A percentile compares a stretch with the other conserved stretches of the same genome.
phyloP scores from a whole-genome alignment of 2,113 vertebrate genomes.

The Atrichornis clamosus region DNA sequence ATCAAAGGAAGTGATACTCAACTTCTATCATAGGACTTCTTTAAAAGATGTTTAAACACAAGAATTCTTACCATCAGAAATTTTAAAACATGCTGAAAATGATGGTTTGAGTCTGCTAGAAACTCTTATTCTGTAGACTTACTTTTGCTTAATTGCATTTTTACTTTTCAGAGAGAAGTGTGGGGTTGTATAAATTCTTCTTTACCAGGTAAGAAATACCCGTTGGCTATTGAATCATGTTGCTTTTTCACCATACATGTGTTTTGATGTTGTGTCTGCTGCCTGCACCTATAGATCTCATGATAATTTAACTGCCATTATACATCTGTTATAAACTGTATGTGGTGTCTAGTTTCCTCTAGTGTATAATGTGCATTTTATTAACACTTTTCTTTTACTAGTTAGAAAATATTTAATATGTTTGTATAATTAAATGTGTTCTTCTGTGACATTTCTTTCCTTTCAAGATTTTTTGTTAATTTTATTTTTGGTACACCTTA shows the following conservation, averaged over 20 bases:
- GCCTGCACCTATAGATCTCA: not conserved
- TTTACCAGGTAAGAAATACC: constrained; percentile 86
- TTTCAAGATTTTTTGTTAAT: not conserved
- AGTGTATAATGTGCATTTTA: not conserved
- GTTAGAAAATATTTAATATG: not conserved
- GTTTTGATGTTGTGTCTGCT: not conserved
- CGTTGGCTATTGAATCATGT: not conserved
- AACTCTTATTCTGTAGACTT: not conserved
- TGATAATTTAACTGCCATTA: not conserved
- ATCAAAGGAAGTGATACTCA: not conserved
- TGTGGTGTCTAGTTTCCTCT: not conserved
- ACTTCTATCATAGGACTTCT: not conserved
- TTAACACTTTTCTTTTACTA: not conserved
- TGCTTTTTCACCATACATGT: not conserved
- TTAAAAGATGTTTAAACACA: not conserved
- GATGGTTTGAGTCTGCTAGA: not conserved
- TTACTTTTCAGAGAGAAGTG: constrained; percentile 85
- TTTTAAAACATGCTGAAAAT: not conserved
- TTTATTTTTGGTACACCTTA: not conserved
- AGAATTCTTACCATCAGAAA: not conserved
- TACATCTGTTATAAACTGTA: not conserved
- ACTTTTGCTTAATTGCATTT: constrained; percentile 20
- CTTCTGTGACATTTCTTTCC: not conserved
- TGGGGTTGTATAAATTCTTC: constrained; percentile 98
- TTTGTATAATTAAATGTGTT: not conserved